Base-by-base conservation (phyloP, 2,888 invertebrate species). In the Pegoplata infirma region DNA sequence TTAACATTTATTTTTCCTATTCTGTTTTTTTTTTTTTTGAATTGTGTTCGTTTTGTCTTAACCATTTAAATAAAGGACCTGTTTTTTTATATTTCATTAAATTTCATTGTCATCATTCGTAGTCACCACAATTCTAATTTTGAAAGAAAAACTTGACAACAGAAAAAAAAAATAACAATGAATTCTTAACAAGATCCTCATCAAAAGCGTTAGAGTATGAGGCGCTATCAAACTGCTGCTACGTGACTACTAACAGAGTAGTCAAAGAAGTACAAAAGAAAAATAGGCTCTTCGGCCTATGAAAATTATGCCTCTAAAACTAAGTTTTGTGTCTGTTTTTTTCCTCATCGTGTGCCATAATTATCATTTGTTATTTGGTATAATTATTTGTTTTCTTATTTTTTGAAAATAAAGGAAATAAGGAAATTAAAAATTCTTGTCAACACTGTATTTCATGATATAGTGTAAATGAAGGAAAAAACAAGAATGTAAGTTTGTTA, bases 241-340 rank as follows among this genome's bases (percentile, higher is more conserved):
- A 83, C 83, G 83, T 83, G 83, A 83, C 83, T 78, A 73, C 53
- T 53, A 51, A 58, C 46, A 49, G n/a, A n/a, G n/a, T n/a, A n/a
- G n/a, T n/a, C n/a, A n/a, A n/a, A 21, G 5, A 25, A 17, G n/a
- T 5, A n/a, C 36, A n/a, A 25, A n/a, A n/a, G n/a, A n/a, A n/a
- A 36, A 47, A 46, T 53, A 55, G 53, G n/a, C n/a, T n/a, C n/a
- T n/a, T n/a, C n/a, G n/a, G 25, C 44, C 49, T 55, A n/a, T n/a
- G n/a, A n/a, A n/a, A n/a, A n/a, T n/a, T n/a, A n/a, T n/a, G n/a
- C n/a, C n/a, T n/a, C n/a, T n/a, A n/a, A n/a, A n/a, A n/a, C n/a
- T n/a, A 36, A 66, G 21, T 64, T 56, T 61, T 55, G 23, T 66
- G 46, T 46, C 25, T 53, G 40, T 7, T 68, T 23, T 72, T 46